These are phyloP conservation scores for Bombus impatiens DNA, from an alignment of 1,140 invertebrate genomes.

Conservation along the genomic window DNA sequence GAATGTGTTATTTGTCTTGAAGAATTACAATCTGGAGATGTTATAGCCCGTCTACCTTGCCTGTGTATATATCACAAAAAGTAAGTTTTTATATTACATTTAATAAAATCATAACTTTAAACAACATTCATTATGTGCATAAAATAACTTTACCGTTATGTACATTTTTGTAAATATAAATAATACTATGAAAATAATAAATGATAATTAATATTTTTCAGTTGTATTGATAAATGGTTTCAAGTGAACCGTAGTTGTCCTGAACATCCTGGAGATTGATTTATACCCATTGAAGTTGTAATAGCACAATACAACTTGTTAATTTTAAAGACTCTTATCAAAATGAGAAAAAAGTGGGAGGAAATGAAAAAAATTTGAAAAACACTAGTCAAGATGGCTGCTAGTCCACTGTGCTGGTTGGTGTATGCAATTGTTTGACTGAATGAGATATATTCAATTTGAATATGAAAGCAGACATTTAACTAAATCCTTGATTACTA, in stretches of 20 bases:
- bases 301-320: slow-evolving; percentile 67
- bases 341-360: slow-evolving; percentile 64
- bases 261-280: slow-evolving; percentile 96
- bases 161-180: neutral
- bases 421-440: slow-evolving; percentile 71
- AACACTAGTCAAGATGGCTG: slow-evolving; percentile 82
- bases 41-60: slow-evolving; percentile 98
- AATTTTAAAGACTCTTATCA: slow-evolving; percentile 65
- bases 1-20: slow-evolving; percentile 99
- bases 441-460: slow-evolving; percentile 69
- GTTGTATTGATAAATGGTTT: slow-evolving; percentile 98
- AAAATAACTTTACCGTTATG: neutral
- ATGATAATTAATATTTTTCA: slow-evolving; percentile 74
- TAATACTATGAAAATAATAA: neutral
- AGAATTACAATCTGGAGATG: slow-evolving; percentile 96
- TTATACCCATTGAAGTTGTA: slow-evolving; percentile 72
- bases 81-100: slow-evolving; percentile 83
- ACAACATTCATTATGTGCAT: too few species aligned
- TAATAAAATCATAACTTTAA: slow-evolving; percentile 2
- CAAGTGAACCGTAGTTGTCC: slow-evolving; percentile 98
- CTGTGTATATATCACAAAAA: slow-evolving; percentile 99
- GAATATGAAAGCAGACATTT: slow-evolving; percentile 73
- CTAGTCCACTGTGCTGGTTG: slow-evolving; percentile 80
- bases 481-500: slow-evolving; percentile 70
- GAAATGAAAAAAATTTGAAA: slow-evolving; percentile 71